phyloP scores from a whole-genome alignment of 2,113 vertebrate genomes.

The Nyctibius bracteatus region DNA sequence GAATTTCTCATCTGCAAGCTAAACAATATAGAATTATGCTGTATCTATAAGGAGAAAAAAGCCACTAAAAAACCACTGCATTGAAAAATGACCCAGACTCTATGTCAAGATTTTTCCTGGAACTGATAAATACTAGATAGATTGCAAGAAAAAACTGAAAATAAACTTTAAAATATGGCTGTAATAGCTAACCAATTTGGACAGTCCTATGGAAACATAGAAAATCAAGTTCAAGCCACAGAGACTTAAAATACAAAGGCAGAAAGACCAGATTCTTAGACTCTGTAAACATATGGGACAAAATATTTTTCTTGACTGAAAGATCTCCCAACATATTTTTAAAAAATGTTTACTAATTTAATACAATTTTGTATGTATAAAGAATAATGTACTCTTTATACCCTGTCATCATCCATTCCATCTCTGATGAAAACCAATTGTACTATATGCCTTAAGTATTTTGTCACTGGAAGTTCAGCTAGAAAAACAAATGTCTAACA shows the following conservation, averaged over 20 bases:
- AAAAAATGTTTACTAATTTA: not conserved
- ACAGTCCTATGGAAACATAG: conserved; percentile 3
- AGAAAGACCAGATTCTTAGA: conserved; percentile 17
- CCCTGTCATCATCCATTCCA: not conserved
- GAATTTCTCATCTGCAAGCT: not conserved
- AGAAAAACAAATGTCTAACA: conserved; percentile 44
- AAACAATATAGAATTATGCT: not conserved
- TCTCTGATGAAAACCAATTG: conserved; percentile 15
- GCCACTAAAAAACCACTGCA: not conserved
- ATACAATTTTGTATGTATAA: not conserved
- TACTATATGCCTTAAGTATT: conserved; percentile 24
- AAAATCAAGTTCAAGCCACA: conserved; percentile 19
- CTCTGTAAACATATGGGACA: not conserved
- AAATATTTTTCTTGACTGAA: conserved; percentile 23
- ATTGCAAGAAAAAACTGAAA: conserved; percentile 26
- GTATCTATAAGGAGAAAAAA: not conserved
- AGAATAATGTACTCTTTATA: not conserved
- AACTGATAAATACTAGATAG: conserved; percentile 26
- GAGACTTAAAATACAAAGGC: not conserved
- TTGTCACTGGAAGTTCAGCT: conserved; percentile 44
- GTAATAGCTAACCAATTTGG: conserved; percentile 4
- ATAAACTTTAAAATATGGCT: not conserved
- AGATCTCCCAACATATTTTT: not conserved
- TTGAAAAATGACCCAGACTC: not conserved
- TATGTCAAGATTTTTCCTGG: conserved; percentile 28